Percentiles rank a stretch among this genome's conserved stretches.
phyloP scores from a whole-genome alignment of 2,888 invertebrate genomes.

The Philereme transversata region DNA sequence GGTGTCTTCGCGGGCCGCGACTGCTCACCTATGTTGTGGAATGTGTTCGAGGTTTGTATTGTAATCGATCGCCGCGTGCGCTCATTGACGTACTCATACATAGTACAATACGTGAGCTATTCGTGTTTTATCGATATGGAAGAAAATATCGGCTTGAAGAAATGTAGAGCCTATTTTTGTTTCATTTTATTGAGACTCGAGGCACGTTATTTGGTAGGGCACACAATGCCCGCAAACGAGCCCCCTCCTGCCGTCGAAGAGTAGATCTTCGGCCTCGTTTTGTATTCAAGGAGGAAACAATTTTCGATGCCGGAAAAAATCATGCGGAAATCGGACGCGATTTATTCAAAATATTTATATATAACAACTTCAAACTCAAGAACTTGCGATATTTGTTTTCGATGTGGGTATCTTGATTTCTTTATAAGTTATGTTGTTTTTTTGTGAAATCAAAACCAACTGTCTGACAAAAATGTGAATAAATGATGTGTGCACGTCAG shows the following conservation, averaged over 20 bases:
- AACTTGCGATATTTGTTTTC: slow-evolving; percentile 40
- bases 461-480: slow-evolving; percentile 61
- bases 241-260: slow-evolving; percentile 9
- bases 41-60: slow-evolving; percentile 39
- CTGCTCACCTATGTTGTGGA: slow-evolving; percentile 54
- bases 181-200: slow-evolving; percentile 3
- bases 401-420: slow-evolving; percentile 45
- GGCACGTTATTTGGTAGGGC: slow-evolving; percentile 6
- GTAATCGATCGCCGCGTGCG: slow-evolving; percentile 37
- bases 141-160: neutral
- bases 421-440: slow-evolving; percentile 30
- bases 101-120: neutral
- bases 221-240: slow-evolving; percentile 26
- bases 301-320: slow-evolving; percentile 55
- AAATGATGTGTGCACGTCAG: slow-evolving; percentile 66
- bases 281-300: slow-evolving; percentile 61
- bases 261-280: slow-evolving; percentile 44
- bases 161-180: slow-evolving; percentile 5
- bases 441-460: slow-evolving; percentile 60
- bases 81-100: slow-evolving; percentile 6
- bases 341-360: slow-evolving; percentile 68
- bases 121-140: neutral
- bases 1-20: slow-evolving; percentile 50
- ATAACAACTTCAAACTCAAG: slow-evolving; percentile 45
- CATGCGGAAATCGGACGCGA: slow-evolving; percentile 58